phyloP scores from a whole-genome alignment of 2,888 invertebrate genomes.

The Eupithecia centaureata region DNA sequence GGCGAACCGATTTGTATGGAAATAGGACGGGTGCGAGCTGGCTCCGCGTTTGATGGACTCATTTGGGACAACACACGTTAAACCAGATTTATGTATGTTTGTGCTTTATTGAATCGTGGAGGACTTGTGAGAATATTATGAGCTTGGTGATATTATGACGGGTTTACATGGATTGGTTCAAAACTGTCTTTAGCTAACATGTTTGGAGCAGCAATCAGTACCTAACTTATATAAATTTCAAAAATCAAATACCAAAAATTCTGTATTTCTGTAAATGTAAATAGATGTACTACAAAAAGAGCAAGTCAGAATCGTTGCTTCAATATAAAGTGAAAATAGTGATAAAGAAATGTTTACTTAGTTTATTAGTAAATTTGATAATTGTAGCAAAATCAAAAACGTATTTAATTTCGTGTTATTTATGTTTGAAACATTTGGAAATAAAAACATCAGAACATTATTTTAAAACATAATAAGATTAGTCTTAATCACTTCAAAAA shows the following conservation, averaged over 20 bases:
- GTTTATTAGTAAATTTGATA: neutral
- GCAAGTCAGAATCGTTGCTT: too few species aligned
- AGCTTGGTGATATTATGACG: neutral
- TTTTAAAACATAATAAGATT: too few species aligned
- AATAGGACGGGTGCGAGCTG: conserved; percentile 73
- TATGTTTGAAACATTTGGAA: neutral
- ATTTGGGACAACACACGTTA: conserved; percentile 77
- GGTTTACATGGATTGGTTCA: neutral
- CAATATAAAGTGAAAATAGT: neutral
- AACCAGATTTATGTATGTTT: conserved; percentile 78
- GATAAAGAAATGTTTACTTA: neutral
- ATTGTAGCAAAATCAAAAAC: neutral
- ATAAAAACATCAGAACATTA: too few species aligned
- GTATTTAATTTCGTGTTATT: neutral
- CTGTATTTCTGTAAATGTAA: too few species aligned
- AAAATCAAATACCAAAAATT: too few species aligned
- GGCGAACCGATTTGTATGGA: conserved; percentile 82
- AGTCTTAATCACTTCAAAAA: neutral
- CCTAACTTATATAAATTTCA: too few species aligned
- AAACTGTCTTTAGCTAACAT: neutral
- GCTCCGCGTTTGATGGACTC: conserved; percentile 74
- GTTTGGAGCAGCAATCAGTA: too few species aligned
- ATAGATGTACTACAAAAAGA: too few species aligned
- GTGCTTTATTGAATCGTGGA: conserved; percentile 74
- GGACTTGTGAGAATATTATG: conserved; percentile 7